Percentiles rank a stretch among this genome's conserved stretches.
Conservation (phyloP, 2,797 vertebrate species). For the Hydrolagus colliei region DNA sequence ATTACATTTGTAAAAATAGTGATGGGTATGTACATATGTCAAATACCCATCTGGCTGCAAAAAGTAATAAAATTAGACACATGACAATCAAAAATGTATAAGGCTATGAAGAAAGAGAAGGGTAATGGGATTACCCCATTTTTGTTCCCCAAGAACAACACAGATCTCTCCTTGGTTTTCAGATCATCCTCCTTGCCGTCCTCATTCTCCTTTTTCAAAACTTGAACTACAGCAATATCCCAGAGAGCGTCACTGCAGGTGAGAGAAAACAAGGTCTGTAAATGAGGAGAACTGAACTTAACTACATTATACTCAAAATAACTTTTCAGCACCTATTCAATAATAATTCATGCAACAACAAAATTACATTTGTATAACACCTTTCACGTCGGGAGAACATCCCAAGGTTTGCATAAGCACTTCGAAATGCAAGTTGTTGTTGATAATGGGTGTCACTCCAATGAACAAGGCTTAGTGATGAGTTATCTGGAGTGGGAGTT, state of each 20-base stretch:
- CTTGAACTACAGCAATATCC: slow-evolving; percentile 79
- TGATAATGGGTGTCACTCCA: too few relatives aligned
- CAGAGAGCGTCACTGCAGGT: slow-evolving; percentile 75
- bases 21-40: neutral
- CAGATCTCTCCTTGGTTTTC: slow-evolving; percentile 64
- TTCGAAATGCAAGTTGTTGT: too few relatives aligned
- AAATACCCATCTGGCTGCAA: neutral
- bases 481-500: too few relatives aligned
- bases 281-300: neutral
- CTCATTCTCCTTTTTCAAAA: slow-evolving; percentile 52
- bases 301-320: too few relatives aligned
- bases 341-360: too few relatives aligned
- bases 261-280: slow-evolving; percentile 33
- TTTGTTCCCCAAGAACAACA: slow-evolving; percentile 86
- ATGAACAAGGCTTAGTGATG: too few relatives aligned
- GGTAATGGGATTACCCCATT: slow-evolving; percentile 60
- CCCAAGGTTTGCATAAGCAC: too few relatives aligned
- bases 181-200: slow-evolving; percentile 43
- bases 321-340: too few relatives aligned
- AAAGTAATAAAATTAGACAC: neutral
- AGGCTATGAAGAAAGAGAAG: neutral
- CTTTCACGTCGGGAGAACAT: too few relatives aligned
- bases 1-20: slow-evolving; percentile 4
- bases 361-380: too few relatives aligned
- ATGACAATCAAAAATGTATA: neutral